Percentiles rank a stretch among this genome's conserved stretches.
These are phyloP conservation scores for Oxycera nigricornis DNA, from an alignment of 2,888 invertebrate genomes.

Conservation along the genomic window DNA sequence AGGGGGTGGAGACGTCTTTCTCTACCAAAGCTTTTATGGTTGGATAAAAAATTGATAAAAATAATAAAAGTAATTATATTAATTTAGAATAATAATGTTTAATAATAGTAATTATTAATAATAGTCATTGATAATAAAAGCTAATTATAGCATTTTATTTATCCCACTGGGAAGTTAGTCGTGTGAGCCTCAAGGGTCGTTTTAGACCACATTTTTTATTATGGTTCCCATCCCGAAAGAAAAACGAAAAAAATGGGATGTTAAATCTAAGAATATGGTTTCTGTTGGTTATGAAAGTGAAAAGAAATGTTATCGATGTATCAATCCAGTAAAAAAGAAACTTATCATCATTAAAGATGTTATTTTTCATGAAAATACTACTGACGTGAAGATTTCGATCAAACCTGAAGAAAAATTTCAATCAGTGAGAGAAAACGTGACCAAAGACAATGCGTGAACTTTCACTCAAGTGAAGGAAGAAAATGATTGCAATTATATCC, in stretches of 20 bases:
- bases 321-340: slow-evolving; percentile 31
- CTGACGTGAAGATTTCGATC: neutral
- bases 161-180: too few relatives aligned
- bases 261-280: slow-evolving; percentile 33
- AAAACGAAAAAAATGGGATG: neutral
- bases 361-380: slow-evolving; percentile 37
- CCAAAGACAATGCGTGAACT: neutral
- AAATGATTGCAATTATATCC: neutral
- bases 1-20: too few relatives aligned
- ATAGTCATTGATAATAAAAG: too few relatives aligned
- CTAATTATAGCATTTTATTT: too few relatives aligned
- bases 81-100: too few relatives aligned
- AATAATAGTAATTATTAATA: too few relatives aligned
- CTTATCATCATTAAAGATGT: slow-evolving; percentile 34
- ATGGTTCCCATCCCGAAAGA: too few relatives aligned
- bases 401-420: neutral
- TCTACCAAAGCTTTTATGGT: too few relatives aligned
- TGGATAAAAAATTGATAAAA: too few relatives aligned
- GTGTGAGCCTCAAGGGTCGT: too few relatives aligned
- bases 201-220: too few relatives aligned
- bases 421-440: neutral
- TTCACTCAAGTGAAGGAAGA: neutral
- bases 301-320: slow-evolving; percentile 42
- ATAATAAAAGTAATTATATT: too few relatives aligned
- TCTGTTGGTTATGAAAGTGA: slow-evolving; percentile 38